Percentiles rank a stretch among this genome's conserved stretches.
These are phyloP conservation scores for Oreochromis aureus DNA, from an alignment of 2,113 vertebrate genomes.

Conservation along the genomic window DNA sequence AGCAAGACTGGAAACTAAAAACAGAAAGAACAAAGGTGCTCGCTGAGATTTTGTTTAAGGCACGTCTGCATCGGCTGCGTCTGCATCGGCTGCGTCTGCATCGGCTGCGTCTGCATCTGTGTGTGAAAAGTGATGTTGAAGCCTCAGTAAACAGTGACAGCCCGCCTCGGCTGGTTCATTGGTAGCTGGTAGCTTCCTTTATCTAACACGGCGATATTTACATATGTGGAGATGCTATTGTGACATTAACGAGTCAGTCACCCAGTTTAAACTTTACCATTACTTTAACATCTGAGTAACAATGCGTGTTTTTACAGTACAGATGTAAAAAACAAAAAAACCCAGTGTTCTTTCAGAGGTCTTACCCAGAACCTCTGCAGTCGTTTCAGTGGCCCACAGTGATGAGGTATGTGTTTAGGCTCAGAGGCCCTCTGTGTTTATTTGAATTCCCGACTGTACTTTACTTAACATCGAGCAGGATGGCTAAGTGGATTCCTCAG, in stretches of 20 bases:
- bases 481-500: background rate
- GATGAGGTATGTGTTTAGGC: background rate
- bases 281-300: background rate
- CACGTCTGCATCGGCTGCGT: fast-evolving
- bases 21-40: background rate
- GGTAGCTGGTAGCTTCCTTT: background rate
- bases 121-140: fast-evolving
- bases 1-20: background rate
- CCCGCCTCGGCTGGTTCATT: background rate
- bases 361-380: background rate
- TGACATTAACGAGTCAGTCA: background rate
- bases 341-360: background rate
- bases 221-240: background rate
- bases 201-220: background rate
- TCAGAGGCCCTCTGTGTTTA: background rate
- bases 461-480: background rate
- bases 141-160: background rate
- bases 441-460: background rate
- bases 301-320: fast-evolving
- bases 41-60: background rate
- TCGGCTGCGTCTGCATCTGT: background rate
- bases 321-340: too few species aligned
- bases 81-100: background rate
- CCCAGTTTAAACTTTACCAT: background rate
- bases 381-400: background rate